phyloP scores from a whole-genome alignment of 2,113 vertebrate species.

The Blennius ocellaris region DNA sequence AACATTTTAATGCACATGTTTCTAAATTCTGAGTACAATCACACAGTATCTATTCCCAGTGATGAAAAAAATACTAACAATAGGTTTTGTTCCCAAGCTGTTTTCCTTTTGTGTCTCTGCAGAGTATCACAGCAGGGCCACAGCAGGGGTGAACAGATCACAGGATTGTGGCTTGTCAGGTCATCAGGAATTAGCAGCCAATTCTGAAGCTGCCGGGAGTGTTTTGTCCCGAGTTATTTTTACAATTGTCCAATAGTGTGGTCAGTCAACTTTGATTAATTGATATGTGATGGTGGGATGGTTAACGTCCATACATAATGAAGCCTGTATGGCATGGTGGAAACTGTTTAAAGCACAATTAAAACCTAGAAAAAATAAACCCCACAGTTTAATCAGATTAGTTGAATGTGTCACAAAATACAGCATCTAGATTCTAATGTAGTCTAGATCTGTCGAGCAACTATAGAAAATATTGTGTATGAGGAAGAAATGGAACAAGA shows the following conservation, averaged over 20 bases:
- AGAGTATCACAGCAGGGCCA: conserved; percentile 35
- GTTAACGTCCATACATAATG: neutral
- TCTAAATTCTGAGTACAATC: too few relatives aligned
- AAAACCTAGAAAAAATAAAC: neutral
- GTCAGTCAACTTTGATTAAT: neutral
- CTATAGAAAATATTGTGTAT: too few relatives aligned
- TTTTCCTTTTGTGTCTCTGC: conserved; percentile 25
- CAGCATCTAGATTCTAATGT: too few relatives aligned
- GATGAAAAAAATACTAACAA: conserved; percentile 1
- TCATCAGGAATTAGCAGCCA: conserved; percentile 11
- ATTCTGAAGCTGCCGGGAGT: conserved; percentile 7
- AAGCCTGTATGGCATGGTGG: conserved; percentile 1
- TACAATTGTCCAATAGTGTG: neutral
- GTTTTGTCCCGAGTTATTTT: neutral
- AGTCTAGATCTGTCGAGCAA: too few relatives aligned
- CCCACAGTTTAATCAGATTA: too few relatives aligned
- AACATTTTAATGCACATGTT: too few relatives aligned
- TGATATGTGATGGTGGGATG: conserved; percentile 10
- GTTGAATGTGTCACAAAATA: too few relatives aligned
- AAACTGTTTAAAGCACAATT: neutral
- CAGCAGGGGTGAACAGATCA: conserved; percentile 50
- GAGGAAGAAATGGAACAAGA: too few relatives aligned
- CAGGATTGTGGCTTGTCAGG: conserved; percentile 26
- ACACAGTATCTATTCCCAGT: too few relatives aligned
- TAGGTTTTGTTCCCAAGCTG: neutral